phyloP scores from a whole-genome alignment of 2,113 vertebrate genomes.

The Microcebus ravelobensis region DNA sequence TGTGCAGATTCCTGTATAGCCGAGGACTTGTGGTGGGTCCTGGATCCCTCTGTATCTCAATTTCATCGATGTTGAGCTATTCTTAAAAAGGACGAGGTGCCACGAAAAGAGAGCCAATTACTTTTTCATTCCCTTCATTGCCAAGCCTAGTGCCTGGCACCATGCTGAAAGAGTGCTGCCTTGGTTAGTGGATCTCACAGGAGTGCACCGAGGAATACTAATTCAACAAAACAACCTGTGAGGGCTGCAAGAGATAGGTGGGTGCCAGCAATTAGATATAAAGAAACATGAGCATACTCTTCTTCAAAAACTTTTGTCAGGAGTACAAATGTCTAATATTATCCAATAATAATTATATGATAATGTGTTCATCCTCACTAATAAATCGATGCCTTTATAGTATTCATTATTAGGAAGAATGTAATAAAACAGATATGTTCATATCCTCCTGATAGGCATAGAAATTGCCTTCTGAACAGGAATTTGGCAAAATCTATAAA shows the following conservation, averaged over 20 bases:
- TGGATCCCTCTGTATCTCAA: not conserved
- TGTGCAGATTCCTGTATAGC: not conserved
- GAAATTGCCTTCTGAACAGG: not conserved
- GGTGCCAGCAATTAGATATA: not conserved
- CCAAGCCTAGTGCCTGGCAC: not conserved
- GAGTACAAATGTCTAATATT: not conserved
- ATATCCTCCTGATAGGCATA: not conserved
- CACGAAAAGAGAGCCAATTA: not conserved
- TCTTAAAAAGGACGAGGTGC: not conserved
- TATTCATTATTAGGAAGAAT: not conserved
- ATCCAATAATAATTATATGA: not conserved
- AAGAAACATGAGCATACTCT: not conserved
- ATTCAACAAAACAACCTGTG: not conserved
- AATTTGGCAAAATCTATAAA: conserved; percentile 15
- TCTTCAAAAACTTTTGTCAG: not conserved
- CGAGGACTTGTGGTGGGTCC: not conserved
- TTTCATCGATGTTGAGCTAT: not conserved
- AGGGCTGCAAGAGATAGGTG: not conserved
- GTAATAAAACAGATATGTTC: not conserved
- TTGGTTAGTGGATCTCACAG: not conserved
- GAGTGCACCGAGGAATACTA: not conserved
- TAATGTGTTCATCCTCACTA: not conserved
- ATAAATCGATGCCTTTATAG: not conserved
- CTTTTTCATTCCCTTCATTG: not conserved
- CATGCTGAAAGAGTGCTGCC: not conserved